Base-by-base conservation (phyloP, 2,888 invertebrate genomes). In the Agrenia bidenticulata region DNA sequence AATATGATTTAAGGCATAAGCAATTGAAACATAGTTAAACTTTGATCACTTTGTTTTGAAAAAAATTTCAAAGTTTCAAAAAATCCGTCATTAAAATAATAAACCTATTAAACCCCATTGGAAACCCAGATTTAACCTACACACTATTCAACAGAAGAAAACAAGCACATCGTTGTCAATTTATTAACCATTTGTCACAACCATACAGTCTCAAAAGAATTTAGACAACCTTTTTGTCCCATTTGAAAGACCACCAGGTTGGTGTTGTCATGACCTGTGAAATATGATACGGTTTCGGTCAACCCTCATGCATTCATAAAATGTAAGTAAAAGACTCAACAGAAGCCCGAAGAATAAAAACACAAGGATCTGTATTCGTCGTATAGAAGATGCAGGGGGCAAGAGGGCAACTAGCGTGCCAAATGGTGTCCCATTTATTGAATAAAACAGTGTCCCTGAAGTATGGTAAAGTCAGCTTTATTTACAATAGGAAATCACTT, bases 351-450 rank as follows among this genome's bases (percentile, higher is more conserved):
- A 32, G 11, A 32, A 32, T 32, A 11, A 11, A 32, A 32, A 32
- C 32, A 11, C 11, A 7, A 4, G 45, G 7, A 19, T 4, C 4
- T 45, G 21, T 45, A 45, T 45, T 45, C 15, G 15, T 19, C 15
- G 21, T 9, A 7, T 15, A 19, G 26, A 5, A 27, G 15, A 32
- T 19, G 15, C 5, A 17, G 15, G 15, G 39, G 45, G 27, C 55
- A 21, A 55, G 26, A 32, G 55, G 55, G 26, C 26, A 32, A 55
- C 55, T 26, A 55, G 55, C 37, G 37, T 32, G 37, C 55, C 55
- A 55, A 55, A 55, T 55, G 55, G 55, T 55, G 55, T 55, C 55
- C 32, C 55, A 55, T 55, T 55, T 55, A 17, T 55, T 55, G 37
- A 17, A 55, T 55, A 32, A 32, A 55, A 55, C 9, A n/a, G 15